Percentiles rank a stretch among this genome's conserved stretches.
phyloP scores from a whole-genome alignment of 2,888 invertebrate genomes.

The Trichacis sp. region DNA sequence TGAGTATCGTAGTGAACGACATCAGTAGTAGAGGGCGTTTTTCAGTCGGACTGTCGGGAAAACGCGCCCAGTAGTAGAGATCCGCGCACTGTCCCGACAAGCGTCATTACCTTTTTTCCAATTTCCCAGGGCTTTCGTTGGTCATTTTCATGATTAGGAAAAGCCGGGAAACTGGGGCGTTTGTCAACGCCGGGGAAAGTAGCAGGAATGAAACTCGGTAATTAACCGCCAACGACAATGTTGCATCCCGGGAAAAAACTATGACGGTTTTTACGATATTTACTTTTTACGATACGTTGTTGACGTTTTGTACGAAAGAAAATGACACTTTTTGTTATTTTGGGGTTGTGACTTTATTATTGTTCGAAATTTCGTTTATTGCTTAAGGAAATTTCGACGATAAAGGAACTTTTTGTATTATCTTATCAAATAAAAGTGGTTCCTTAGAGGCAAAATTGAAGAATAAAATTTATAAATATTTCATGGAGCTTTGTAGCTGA shows the following conservation, averaged over 20 bases:
- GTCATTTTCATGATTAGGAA: not conserved
- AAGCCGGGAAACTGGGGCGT: not conserved
- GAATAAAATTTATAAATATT: too few species aligned
- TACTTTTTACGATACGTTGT: too few species aligned
- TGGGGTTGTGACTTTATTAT: not conserved
- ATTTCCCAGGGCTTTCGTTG: not conserved
- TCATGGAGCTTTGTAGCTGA: too few species aligned
- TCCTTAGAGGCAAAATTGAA: too few species aligned
- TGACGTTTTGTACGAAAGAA: too few species aligned
- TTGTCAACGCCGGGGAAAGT: not conserved
- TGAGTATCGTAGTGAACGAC: not conserved
- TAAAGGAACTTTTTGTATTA: too few species aligned
- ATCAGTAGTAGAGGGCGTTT: not conserved
- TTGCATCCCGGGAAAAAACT: too few species aligned
- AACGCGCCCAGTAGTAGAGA: slow-evolving; percentile 1
- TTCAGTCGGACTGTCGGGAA: not conserved
- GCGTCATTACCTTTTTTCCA: slow-evolving; percentile 1
- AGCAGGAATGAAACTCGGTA: not conserved
- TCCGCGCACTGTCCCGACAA: not conserved
- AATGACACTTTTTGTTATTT: too few species aligned
- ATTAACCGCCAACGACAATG: not conserved
- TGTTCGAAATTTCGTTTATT: too few species aligned
- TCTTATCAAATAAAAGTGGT: too few species aligned
- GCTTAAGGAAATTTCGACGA: too few species aligned
- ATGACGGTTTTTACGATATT: not conserved